phyloP scores from a whole-genome alignment of 1,140 invertebrate species.

The Aricia agestis region DNA sequence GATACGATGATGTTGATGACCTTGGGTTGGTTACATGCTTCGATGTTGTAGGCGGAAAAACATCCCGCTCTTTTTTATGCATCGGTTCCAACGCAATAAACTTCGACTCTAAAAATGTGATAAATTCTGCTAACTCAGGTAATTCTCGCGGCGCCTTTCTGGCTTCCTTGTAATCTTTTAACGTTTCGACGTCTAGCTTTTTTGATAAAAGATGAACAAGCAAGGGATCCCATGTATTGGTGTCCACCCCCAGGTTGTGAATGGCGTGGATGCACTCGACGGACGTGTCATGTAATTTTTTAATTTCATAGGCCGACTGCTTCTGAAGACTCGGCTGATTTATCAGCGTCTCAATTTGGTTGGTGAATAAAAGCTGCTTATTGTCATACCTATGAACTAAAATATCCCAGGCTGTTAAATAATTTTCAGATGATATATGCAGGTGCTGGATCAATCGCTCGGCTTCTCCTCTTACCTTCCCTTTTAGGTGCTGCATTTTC shows the following conservation, averaged over 20 bases:
- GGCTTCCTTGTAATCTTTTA: constrained; percentile 21
- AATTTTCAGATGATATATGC: constrained; percentile 22
- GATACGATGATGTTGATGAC: neutral
- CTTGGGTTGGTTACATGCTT: neutral
- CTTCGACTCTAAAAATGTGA: constrained; percentile 23
- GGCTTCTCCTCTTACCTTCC: constrained; percentile 17
- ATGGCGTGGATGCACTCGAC: constrained; percentile 27
- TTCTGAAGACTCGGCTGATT: constrained; percentile 21
- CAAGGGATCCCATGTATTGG: constrained; percentile 28
- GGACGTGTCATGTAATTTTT: constrained; percentile 23
- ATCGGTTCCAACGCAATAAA: constrained; percentile 22
- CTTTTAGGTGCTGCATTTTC: constrained; percentile 24
- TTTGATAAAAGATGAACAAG: constrained; percentile 27
- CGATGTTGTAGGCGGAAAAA: neutral
- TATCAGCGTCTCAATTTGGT: constrained; percentile 25
- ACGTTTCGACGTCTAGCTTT: constrained; percentile 25
- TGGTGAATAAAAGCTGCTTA: constrained; percentile 14
- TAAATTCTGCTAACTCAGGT: constrained; percentile 23
- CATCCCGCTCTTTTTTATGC: neutral
- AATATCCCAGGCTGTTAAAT: constrained; percentile 22
- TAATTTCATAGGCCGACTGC: constrained; percentile 19
- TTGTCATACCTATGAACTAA: constrained; percentile 20
- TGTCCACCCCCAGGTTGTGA: constrained; percentile 28
- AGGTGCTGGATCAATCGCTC: constrained; percentile 17
- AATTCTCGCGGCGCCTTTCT: constrained; percentile 20